Percentiles rank a stretch among this genome's conserved stretches.
phyloP scores from a whole-genome alignment of 2,888 invertebrate species.

The Neocrepidodera transversa region DNA sequence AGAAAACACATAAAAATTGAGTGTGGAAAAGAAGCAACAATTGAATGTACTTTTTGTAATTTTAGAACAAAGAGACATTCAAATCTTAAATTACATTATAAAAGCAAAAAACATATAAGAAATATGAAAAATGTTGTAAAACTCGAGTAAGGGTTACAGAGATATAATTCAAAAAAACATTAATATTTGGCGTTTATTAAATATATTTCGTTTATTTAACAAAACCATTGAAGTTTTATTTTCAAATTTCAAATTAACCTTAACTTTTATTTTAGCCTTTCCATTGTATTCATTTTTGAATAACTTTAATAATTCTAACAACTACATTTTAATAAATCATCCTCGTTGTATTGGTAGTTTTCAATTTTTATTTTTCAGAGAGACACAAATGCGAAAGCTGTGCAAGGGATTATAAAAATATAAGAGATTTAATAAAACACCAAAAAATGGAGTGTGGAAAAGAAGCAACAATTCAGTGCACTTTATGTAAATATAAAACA shows the following conservation, averaged over 20 bases:
- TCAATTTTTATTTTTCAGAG: neutral
- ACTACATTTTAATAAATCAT: too few species aligned
- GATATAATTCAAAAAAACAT: too few species aligned
- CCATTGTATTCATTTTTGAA: too few species aligned
- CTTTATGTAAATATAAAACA: neutral
- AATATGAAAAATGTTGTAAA: too few species aligned
- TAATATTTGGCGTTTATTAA: too few species aligned
- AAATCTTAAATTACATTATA: neutral
- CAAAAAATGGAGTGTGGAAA: neutral
- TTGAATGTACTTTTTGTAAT: slow-evolving; percentile 44
- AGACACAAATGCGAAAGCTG: neutral
- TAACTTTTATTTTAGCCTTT: too few species aligned
- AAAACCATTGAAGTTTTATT: too few species aligned
- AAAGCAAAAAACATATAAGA: neutral
- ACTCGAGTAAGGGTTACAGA: too few species aligned
- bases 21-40: slow-evolving; percentile 47
- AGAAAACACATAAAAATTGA: slow-evolving; percentile 45
- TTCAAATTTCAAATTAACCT: too few species aligned
- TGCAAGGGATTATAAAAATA: neutral
- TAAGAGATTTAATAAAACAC: neutral
- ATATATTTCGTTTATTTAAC: too few species aligned
- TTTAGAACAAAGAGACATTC: neutral
- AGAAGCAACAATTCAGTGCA: neutral
- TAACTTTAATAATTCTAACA: too few species aligned
- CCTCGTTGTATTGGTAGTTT: too few species aligned